A percentile compares a stretch with the other conserved stretches of the same genome.
Conservation (phyloP, 2,797 vertebrate genomes). For the Podarcis lilfordi region DNA sequence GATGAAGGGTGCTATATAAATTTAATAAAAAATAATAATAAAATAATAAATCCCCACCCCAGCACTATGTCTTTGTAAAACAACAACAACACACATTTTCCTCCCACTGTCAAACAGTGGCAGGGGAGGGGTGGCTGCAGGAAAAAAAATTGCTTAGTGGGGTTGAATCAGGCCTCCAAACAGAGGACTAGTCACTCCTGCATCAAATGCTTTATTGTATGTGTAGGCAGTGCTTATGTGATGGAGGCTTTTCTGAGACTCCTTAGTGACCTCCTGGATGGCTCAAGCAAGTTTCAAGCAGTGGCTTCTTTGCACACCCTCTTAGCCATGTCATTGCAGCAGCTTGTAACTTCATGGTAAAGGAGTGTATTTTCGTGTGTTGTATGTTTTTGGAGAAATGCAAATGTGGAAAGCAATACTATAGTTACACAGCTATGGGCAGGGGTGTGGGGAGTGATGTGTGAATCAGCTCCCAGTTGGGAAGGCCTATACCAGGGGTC, state of each 20-base stretch:
- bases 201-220: too few relatives aligned
- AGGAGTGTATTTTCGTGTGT: not conserved
- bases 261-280: not conserved
- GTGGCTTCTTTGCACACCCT: not conserved
- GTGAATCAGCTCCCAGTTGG: not conserved
- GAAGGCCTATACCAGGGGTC: not conserved
- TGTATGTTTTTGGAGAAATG: not conserved
- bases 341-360: too few relatives aligned
- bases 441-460: not conserved
- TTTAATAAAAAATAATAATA: too few relatives aligned
- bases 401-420: not conserved
- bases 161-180: too few relatives aligned
- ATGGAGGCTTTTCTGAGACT: not conserved
- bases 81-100: too few relatives aligned
- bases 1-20: too few relatives aligned
- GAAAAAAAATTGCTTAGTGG: too few relatives aligned
- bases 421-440: not conserved
- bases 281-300: not conserved
- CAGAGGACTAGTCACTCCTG: too few relatives aligned
- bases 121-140: too few relatives aligned
- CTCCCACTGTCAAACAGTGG: too few relatives aligned
- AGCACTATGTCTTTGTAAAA: too few relatives aligned
- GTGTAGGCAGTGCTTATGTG: not conserved
- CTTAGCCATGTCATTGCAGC: not conserved
- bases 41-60: too few relatives aligned